Conservation (phyloP, 2,888 invertebrate species). For the Pyralis farinalis region DNA sequence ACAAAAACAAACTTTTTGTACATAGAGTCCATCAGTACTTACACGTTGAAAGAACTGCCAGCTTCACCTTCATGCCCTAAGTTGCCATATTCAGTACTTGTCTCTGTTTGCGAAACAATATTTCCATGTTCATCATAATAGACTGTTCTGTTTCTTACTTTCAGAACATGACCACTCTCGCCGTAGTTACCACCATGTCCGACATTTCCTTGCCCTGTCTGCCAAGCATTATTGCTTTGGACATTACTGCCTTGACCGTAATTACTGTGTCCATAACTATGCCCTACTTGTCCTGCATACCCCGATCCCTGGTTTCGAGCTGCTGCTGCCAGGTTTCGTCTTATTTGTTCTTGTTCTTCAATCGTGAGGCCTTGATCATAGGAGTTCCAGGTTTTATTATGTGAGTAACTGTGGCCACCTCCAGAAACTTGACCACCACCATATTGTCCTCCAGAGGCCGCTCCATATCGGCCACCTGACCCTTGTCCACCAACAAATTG, state of each 20-base stretch:
- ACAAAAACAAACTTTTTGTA: no score
- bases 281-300: not conserved
- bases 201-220: conserved; percentile 13
- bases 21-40: no score
- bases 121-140: conserved; percentile 64
- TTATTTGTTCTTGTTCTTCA: conserved; percentile 54
- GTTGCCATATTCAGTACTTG: conserved; percentile 72
- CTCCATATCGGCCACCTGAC: conserved; percentile 22
- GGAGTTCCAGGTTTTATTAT: conserved; percentile 32
- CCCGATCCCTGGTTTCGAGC: conserved; percentile 21
- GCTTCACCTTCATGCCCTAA: conserved; percentile 68
- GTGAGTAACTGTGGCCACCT: conserved; percentile 30
- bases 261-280: conserved; percentile 26
- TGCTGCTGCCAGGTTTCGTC: conserved; percentile 39
- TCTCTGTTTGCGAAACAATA: conserved; percentile 69
- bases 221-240: conserved; percentile 4
- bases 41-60: conserved; percentile 69
- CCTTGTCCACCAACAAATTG: conserved; percentile 7
- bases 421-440: conserved; percentile 22
- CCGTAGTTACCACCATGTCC: conserved; percentile 23
- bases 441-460: conserved; percentile 21
- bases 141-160: conserved; percentile 51
- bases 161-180: conserved; percentile 43
- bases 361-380: conserved; percentile 41
- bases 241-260: conserved; percentile 21